Percentiles rank a stretch among this genome's conserved stretches.
Conservation (phyloP, 2,888 invertebrate genomes). For the Mimas tiliae region DNA sequence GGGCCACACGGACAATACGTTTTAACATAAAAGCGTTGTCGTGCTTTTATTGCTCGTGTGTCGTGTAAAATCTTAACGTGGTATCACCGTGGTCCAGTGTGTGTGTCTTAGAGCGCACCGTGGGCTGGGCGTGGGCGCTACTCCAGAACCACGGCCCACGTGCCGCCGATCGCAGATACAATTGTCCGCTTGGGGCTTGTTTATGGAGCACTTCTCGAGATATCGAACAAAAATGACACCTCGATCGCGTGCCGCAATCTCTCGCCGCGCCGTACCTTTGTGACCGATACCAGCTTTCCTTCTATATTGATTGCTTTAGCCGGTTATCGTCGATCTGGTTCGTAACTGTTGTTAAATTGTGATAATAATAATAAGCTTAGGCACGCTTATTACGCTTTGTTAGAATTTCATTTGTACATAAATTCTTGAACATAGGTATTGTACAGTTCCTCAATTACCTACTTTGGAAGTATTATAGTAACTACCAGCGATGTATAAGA, state of each 20-base stretch:
- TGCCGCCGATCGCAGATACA: constrained; percentile 74
- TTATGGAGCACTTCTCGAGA: constrained; percentile 68
- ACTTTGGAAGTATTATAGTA: no score
- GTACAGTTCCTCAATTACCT: background rate
- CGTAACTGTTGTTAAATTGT: constrained; percentile 1
- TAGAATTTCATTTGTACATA: background rate
- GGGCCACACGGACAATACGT: constrained; percentile 66
- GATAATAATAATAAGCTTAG: background rate
- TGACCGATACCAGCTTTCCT: constrained; percentile 35
- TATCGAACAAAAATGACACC: constrained; percentile 69
- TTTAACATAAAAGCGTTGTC: constrained; percentile 67
- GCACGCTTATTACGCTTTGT: background rate
- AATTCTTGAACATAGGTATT: background rate
- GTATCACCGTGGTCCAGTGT: constrained; percentile 67
- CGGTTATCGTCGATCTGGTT: constrained; percentile 32
- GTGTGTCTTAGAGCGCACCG: constrained; percentile 49
- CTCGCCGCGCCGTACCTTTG: constrained; percentile 40
- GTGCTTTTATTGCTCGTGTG: constrained; percentile 66
- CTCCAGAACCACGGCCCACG: constrained; percentile 77
- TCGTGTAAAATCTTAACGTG: constrained; percentile 70
- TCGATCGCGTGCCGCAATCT: constrained; percentile 63
- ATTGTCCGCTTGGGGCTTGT: constrained; percentile 74
- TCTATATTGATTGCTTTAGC: constrained; percentile 38
- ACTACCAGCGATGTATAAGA: no score
- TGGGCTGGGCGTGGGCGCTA: constrained; percentile 75